Evolutionary conservation across 2,113 vertebrate genomes (phyloP), one percentile per base, ranked within the genome.

Genomic region (Dipodomys stephensi): DNA sequence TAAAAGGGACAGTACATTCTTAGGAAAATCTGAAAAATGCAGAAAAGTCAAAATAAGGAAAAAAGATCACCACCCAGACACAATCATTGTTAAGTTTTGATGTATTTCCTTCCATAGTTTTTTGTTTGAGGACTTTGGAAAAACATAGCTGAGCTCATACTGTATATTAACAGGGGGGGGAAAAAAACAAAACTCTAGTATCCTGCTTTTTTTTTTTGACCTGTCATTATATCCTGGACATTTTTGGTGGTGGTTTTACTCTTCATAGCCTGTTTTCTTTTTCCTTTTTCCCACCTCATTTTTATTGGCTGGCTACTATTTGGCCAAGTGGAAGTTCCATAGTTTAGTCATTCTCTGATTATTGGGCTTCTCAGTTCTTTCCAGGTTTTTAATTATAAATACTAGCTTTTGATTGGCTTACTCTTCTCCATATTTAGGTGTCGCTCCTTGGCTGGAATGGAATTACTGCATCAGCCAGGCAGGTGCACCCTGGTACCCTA

Each of bases 1-100:
- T 91, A 83, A 95, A 92, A 92, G 89, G 81, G 62, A 96, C 94
- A 95, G 96, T 95, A 65, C 92, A 13, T 32, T 77, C 65, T 86
- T 86, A 68, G 2, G 81, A 96, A 95, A 97, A 91, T 91, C 71
- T 76, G 44, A 93, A 95, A 97, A 97, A 92, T 94, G 93, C 93
- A 93, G 67, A 94, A 96, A 97, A 96, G 97, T 96, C 95, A 97
- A 97, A 96, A 97, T 96, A 96, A 97, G 97, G 95, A 97, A 97
- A 94, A 97, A 95, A 94, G 96, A 84, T 92, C 87, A 79, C 96
- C 96, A 88, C 87, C 83, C 92, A 68, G 89, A 84, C 93, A 83
- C 92, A 60, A 84, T 92, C 94, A 97, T 97, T 97, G 97, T 97
- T 97, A 82, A 67, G 53, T 74, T 84, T 93, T 96, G 96, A 95